These are phyloP conservation scores for Verasper variegatus DNA, from an alignment of 2,113 vertebrate genomes.

Conservation along the genomic window DNA sequence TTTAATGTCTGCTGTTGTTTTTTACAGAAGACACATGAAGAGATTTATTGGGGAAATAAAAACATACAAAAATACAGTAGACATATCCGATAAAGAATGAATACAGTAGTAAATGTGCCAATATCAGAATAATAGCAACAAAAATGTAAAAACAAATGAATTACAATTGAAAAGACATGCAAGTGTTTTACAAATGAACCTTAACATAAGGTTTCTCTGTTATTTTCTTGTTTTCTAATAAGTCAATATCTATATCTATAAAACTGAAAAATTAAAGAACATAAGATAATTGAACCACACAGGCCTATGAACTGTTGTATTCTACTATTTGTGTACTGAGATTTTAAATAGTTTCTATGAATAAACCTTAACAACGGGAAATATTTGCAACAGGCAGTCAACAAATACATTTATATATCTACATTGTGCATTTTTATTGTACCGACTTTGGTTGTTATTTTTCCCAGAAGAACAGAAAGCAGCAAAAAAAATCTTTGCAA, in stretches of 20 bases:
- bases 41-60: background rate
- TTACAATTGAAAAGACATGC: background rate
- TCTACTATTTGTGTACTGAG: no score
- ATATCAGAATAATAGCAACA: background rate
- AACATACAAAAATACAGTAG: background rate
- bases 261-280: no score
- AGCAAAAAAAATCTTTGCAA: background rate
- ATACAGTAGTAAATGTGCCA: constrained; percentile 1
- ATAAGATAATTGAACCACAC: no score
- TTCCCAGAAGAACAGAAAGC: no score
- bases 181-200: background rate
- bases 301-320: no score
- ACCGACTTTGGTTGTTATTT: background rate
- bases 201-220: background rate
- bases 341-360: no score
- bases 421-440: background rate
- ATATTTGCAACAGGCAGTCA: background rate
- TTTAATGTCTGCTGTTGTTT: constrained; percentile 16
- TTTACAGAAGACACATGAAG: background rate
- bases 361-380: background rate
- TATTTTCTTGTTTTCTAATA: no score
- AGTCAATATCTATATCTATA: no score
- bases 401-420: no score
- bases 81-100: constrained; percentile 10
- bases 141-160: background rate